Evolutionary conservation across 1,140 invertebrate genomes (phyloP).

Genomic region (Wiebesia pumilae): DNA sequence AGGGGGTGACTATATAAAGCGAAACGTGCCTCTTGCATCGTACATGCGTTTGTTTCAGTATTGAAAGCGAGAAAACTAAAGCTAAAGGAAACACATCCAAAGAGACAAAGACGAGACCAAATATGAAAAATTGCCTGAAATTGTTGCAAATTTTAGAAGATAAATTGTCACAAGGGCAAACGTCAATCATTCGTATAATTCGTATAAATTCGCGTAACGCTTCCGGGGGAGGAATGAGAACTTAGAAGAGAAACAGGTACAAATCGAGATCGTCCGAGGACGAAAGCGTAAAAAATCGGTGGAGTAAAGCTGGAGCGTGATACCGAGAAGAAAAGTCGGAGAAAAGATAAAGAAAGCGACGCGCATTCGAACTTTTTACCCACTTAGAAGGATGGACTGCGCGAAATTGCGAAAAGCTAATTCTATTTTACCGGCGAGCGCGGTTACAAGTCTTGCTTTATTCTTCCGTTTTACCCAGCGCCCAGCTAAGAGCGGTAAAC

Average conservation of each 20-base stretch:
- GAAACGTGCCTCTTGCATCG: background rate
- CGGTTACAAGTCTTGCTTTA: constrained; percentile 59
- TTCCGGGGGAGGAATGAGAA: background rate
- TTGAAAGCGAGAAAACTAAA: background rate
- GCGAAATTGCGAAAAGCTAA: constrained; percentile 69
- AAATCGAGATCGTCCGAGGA: too few relatives aligned
- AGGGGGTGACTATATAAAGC: background rate
- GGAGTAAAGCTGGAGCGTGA: background rate
- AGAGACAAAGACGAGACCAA: too few relatives aligned
- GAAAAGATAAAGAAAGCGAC: constrained; percentile 20
- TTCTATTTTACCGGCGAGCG: constrained; percentile 63
- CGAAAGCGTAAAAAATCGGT: background rate
- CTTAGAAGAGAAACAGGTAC: background rate
- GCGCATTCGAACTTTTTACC: constrained; percentile 46
- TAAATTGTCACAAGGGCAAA: too few relatives aligned
- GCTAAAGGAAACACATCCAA: too few relatives aligned
- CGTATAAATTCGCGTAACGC: too few relatives aligned
- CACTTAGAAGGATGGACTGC: constrained; percentile 66
- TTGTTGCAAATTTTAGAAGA: too few relatives aligned
- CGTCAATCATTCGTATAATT: too few relatives aligned
- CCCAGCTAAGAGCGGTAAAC: constrained; percentile 61
- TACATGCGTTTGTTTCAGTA: background rate
- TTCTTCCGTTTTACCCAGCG: background rate
- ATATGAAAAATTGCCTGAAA: too few relatives aligned
- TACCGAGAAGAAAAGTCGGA: constrained; percentile 17